A percentile compares a stretch with the other conserved stretches of the same genome.
These are phyloP conservation scores for Petrocephalus zakoni DNA, from an alignment of 2,113 vertebrate genomes.

Conservation along the genomic window DNA sequence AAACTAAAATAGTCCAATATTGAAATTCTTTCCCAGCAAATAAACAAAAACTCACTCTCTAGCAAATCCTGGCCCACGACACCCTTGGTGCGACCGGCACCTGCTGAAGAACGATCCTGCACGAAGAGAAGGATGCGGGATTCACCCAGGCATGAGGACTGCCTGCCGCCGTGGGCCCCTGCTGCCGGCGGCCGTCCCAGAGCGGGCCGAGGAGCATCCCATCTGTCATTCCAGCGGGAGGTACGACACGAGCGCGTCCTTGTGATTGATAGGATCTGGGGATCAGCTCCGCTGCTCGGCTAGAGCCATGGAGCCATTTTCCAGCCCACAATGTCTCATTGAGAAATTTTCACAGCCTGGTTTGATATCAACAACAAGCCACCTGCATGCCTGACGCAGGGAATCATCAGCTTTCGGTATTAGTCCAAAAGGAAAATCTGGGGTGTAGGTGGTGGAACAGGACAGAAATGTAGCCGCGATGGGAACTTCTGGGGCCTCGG, in stretches of 20 bases:
- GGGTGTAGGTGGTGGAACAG: neutral
- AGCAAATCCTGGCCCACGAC: neutral
- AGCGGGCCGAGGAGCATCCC: neutral
- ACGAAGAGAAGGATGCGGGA: neutral
- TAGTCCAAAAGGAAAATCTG: neutral
- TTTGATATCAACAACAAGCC: neutral
- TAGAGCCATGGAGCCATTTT: neutral
- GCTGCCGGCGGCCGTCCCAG: neutral
- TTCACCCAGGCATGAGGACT: neutral
- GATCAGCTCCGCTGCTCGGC: neutral
- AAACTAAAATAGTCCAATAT: too few species aligned
- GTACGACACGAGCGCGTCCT: neutral
- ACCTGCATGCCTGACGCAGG: neutral
- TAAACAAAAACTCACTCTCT: neutral
- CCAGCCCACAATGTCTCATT: too few species aligned
- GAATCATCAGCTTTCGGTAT: neutral
- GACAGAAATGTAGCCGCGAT: neutral
- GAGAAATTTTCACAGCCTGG: neutral
- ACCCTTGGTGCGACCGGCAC: neutral
- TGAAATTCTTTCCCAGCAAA: neutral
- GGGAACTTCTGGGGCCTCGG: neutral
- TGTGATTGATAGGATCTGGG: neutral
- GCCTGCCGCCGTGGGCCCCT: neutral
- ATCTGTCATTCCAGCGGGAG: conserved; percentile 13
- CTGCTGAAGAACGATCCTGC: neutral